Base-by-base conservation (phyloP, 2,888 invertebrate genomes). In the Melanotus villosus region DNA sequence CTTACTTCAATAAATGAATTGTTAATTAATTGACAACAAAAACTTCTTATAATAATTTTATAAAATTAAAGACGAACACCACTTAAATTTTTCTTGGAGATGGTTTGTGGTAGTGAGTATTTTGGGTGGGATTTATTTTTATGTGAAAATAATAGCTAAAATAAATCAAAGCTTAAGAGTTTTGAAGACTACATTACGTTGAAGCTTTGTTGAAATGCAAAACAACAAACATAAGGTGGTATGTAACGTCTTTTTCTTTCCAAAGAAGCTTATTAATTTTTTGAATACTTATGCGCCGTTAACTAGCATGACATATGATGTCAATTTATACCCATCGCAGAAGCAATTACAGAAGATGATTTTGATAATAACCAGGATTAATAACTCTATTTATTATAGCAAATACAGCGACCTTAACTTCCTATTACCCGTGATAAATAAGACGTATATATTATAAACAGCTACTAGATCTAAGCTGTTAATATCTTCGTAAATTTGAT, bases 261-360 rank as follows among this genome's bases (percentile, higher is more conserved):
- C 10, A 47, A 47, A 58, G 65, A 21, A 58, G 57, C 56, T 66
- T 70, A 70, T 70, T 70, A 70, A 70, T 67, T 68, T 69, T 65
- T 72, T 50, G 30, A 68, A 67, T 64, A 63, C 45, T 62, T 59
- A 50, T 65, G 36, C 30, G 64, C 57, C 60, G 63, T 60, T 65
- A 68, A 60, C 64, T 52, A 64, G 65, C 72, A 76, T 79, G 79
- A 81, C 78, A 73, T 78, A 81, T 80, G 74, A 75, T 63, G 77
- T 77, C 79, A 70, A 81, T 81, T 79, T 80, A 72, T 81, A 79
- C 76, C 79, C 77, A 80, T 80, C 80, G 78, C 71, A 75, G 68
- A 75, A 75, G 78, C 80, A 79, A 80, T 81, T 80, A 80, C 76
- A 66, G 76, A 71, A 79, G 80, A 81, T 77, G 79, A 77, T 78